phyloP scores from a whole-genome alignment of 2,888 invertebrate genomes.

The Cryptus armator region DNA sequence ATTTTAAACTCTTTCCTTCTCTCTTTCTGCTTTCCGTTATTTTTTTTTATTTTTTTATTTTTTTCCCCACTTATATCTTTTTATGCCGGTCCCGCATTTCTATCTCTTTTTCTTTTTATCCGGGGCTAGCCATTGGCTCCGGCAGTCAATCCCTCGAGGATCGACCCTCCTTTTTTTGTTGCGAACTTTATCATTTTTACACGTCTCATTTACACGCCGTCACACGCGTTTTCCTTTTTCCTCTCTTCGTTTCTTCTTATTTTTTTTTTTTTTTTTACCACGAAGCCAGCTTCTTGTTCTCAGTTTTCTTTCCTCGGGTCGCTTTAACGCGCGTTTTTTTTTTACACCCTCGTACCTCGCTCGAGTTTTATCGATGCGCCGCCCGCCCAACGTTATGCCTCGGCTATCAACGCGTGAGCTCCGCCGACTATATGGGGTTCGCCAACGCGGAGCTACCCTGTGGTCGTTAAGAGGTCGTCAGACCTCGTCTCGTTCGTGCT shows the following conservation, averaged over 20 bases:
- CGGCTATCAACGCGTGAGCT: slow-evolving; percentile 47
- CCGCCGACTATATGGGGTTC: slow-evolving; percentile 35
- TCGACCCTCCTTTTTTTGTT: slow-evolving; percentile 12
- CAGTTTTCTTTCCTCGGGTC: slow-evolving; percentile 2
- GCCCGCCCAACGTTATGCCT: slow-evolving; percentile 48
- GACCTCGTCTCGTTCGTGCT: slow-evolving; percentile 48
- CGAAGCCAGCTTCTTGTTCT: slow-evolving; percentile 14
- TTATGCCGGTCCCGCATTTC: slow-evolving; percentile 20
- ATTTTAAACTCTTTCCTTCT: neutral
- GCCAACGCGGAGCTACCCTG: slow-evolving; percentile 29
- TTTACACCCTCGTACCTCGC: slow-evolving; percentile 40
- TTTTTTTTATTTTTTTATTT: slow-evolving; percentile 27
- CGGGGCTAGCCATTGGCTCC: slow-evolving; percentile 11
- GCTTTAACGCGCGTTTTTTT: slow-evolving; percentile 26
- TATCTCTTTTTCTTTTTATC: slow-evolving; percentile 18
- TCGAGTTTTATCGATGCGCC: slow-evolving; percentile 56
- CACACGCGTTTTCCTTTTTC: slow-evolving; percentile 14
- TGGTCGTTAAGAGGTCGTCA: slow-evolving; percentile 65
- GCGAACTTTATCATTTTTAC: slow-evolving; percentile 44
- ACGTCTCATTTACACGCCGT: slow-evolving; percentile 67
- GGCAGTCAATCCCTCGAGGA: slow-evolving; percentile 58
- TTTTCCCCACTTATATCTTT: slow-evolving; percentile 37
- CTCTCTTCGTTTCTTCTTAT: neutral
- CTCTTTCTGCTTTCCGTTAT: neutral
- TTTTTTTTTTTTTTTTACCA: slow-evolving; percentile 7